Conservation (phyloP, 2,113 vertebrate genomes). For the Psittacula cyanocephala region DNA sequence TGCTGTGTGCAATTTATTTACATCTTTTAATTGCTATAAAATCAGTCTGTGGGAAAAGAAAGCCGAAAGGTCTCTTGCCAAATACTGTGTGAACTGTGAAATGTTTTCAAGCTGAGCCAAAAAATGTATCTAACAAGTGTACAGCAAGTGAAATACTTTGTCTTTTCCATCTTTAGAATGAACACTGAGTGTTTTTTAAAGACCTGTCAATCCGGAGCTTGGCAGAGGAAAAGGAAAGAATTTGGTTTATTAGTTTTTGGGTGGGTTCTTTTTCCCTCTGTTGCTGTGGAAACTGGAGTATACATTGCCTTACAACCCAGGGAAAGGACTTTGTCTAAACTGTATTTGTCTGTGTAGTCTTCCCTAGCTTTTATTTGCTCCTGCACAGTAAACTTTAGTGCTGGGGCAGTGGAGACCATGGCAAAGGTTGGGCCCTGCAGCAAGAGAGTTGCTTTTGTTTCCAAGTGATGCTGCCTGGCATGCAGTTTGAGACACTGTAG, state of each 20-base stretch:
- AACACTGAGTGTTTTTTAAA: conserved; percentile 51
- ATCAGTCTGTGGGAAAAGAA: conserved; percentile 29
- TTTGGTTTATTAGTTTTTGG: conserved; percentile 48
- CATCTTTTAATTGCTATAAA: not conserved
- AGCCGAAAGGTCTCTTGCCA: conserved; percentile 24
- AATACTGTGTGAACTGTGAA: conserved; percentile 45
- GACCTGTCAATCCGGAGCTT: conserved; percentile 50
- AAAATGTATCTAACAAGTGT: conserved; percentile 61
- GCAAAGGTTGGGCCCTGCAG: not conserved
- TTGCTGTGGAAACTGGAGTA: conserved; percentile 48
- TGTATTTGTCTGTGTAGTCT: not conserved
- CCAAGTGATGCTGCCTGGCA: not conserved
- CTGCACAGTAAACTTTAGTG: not conserved
- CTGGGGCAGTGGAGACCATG: not conserved
- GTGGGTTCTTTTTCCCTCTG: not conserved
- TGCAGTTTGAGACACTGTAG: not conserved
- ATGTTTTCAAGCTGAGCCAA: conserved; percentile 69
- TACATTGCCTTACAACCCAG: conserved; percentile 18
- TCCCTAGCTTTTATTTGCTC: not conserved
- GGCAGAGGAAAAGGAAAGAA: conserved; percentile 60
- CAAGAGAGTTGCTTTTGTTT: not conserved
- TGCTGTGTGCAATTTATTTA: not conserved
- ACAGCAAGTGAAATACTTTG: conserved; percentile 53
- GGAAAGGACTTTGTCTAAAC: not conserved
- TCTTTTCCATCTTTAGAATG: conserved; percentile 66